Conservation (phyloP, 2,888 invertebrate species). For the Eucera pruinosa region DNA sequence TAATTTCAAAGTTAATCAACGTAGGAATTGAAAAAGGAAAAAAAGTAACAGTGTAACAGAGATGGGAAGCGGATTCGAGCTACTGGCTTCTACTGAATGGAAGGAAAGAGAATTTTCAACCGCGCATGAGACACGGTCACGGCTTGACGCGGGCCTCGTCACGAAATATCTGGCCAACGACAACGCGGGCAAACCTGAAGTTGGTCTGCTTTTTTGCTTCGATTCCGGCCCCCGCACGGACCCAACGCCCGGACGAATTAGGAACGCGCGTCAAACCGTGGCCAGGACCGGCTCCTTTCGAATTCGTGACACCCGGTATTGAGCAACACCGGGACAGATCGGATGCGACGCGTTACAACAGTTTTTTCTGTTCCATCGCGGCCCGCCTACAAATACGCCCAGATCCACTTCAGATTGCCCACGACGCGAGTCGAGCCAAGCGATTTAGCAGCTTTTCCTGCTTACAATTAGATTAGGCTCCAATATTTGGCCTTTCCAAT, state of each 20-base stretch:
- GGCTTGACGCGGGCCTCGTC: slow-evolving; percentile 49
- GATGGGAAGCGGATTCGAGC: too few relatives aligned
- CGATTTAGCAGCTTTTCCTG: too few relatives aligned
- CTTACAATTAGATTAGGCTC: too few relatives aligned
- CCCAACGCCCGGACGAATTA: slow-evolving; percentile 71
- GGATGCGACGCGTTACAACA: slow-evolving; percentile 39
- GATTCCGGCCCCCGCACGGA: slow-evolving; percentile 46
- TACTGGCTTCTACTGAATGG: slow-evolving; percentile 3
- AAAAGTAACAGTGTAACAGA: background rate
- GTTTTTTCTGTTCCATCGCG: slow-evolving; percentile 43
- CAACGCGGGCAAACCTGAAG: slow-evolving; percentile 15
- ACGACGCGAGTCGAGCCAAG: too few relatives aligned
- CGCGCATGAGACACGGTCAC: slow-evolving; percentile 53
- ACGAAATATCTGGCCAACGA: slow-evolving; percentile 41
- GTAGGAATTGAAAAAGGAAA: background rate
- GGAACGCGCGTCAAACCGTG: slow-evolving; percentile 74
- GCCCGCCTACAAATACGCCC: slow-evolving; percentile 37
- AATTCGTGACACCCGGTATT: slow-evolving; percentile 72
- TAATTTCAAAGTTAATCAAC: too few relatives aligned
- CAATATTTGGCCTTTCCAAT: too few relatives aligned
- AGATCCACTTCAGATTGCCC: slow-evolving; percentile 15
- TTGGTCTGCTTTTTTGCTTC: slow-evolving; percentile 37
- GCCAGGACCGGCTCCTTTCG: slow-evolving; percentile 63
- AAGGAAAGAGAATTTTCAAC: slow-evolving; percentile 33
- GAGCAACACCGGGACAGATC: slow-evolving; percentile 59